A percentile compares a stretch with the other conserved stretches of the same genome.
Conservation (phyloP, 2,113 vertebrate species). For the Corapipo altera region DNA sequence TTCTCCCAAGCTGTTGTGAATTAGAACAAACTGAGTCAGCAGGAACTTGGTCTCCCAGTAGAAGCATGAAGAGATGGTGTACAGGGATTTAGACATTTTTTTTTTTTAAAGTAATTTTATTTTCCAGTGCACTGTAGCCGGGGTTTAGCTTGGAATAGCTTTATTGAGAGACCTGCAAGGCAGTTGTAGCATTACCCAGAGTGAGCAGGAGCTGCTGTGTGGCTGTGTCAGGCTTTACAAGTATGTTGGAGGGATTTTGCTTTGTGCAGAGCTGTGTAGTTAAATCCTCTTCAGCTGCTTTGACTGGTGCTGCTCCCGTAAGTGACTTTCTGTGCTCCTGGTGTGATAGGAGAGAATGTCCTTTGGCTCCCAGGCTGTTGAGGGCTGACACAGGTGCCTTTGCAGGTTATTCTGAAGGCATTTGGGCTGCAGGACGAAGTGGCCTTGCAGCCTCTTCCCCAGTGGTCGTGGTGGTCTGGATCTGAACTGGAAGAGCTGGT, state of each 20-base stretch:
- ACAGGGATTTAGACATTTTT: background rate
- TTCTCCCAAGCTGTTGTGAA: background rate
- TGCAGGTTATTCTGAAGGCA: background rate
- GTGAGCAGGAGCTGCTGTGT: background rate
- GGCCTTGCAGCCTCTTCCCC: background rate
- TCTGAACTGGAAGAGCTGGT: background rate
- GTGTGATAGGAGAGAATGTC: background rate
- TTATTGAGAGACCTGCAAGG: background rate
- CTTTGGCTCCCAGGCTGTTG: background rate
- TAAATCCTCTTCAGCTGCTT: slow-evolving; percentile 14
- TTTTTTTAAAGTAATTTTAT: background rate
- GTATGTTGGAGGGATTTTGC: background rate
- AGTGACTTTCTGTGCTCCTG: background rate
- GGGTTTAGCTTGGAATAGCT: background rate
- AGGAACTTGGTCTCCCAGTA: background rate
- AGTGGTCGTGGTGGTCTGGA: background rate
- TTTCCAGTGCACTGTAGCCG: background rate
- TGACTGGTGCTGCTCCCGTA: background rate
- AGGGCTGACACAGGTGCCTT: background rate
- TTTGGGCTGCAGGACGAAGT: background rate
- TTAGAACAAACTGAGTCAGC: background rate
- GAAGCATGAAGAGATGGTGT: background rate
- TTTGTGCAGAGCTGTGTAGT: background rate
- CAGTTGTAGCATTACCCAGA: background rate
- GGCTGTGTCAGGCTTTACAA: background rate